These are phyloP conservation scores for Miniopterus natalensis DNA, from an alignment of 2,113 vertebrate genomes.

Conservation along the genomic window DNA sequence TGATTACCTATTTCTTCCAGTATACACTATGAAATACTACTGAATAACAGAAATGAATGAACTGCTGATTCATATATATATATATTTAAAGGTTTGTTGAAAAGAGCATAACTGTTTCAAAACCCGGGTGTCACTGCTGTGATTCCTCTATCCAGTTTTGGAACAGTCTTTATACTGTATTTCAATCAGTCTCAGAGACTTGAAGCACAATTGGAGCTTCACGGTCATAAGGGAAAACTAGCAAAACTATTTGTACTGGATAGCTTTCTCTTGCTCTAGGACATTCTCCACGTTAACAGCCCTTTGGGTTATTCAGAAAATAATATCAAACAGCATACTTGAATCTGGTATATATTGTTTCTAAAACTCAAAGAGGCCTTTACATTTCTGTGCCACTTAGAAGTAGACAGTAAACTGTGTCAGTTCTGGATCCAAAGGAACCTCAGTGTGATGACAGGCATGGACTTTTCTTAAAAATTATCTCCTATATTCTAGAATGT, in stretches of 20 bases:
- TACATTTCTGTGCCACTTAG: not conserved
- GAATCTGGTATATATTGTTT: slow-evolving; percentile 8
- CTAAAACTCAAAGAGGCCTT: not conserved
- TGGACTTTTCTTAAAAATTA: slow-evolving; percentile 4
- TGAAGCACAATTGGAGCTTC: not conserved
- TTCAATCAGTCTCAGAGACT: not conserved
- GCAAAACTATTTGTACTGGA: not conserved
- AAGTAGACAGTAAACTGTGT: slow-evolving; percentile 5
- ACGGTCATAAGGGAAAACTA: not conserved
- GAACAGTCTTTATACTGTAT: not conserved
- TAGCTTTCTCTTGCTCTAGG: not conserved
- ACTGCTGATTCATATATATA: not conserved
- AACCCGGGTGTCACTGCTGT: not conserved
- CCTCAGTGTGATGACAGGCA: not conserved
- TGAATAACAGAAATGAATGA: not conserved
- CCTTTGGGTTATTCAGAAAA: slow-evolving; percentile 18
- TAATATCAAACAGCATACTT: not conserved
- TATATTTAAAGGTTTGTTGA: not conserved
- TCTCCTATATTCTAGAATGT: not conserved
- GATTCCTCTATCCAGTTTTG: not conserved
- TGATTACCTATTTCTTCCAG: not conserved
- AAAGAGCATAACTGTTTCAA: not conserved
- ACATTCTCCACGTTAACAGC: not conserved
- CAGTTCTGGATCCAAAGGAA: not conserved
- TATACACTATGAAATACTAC: not conserved